Evolutionary conservation across 2,113 vertebrate genomes (phyloP).

Genomic region (Microtus oregoni): DNA sequence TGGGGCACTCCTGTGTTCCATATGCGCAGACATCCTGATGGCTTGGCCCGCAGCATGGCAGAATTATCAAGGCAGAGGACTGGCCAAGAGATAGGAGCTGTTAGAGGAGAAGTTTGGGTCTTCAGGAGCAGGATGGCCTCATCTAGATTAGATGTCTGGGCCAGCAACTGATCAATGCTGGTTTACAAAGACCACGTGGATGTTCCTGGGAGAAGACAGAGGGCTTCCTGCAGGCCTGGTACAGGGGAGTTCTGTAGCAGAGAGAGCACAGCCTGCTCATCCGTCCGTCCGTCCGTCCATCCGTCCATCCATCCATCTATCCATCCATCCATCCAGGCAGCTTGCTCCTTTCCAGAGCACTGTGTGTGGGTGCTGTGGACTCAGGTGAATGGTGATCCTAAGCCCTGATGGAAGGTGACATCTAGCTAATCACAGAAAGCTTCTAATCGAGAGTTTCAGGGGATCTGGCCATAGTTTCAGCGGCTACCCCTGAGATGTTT

Average conservation of each 20-base stretch:
- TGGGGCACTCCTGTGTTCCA: background rate
- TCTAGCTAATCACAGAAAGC: rapidly evolving
- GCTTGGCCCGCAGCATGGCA: background rate
- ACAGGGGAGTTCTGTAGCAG: background rate
- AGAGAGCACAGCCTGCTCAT: rapidly evolving
- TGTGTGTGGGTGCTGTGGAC: background rate
- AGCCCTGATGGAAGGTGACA: rapidly evolving
- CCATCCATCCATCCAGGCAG: background rate
- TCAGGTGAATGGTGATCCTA: background rate
- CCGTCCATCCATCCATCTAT: background rate
- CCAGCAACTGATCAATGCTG: background rate
- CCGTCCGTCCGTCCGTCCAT: rapidly evolving
- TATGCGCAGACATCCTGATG: background rate
- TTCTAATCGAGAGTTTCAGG: rapidly evolving
- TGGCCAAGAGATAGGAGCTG: too few relatives aligned
- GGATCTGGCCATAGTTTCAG: background rate
- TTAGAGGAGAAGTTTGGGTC: too few relatives aligned
- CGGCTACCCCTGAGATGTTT: rapidly evolving
- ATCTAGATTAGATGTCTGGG: rapidly evolving
- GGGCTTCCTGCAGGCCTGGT: background rate
- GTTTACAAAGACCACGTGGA: rapidly evolving
- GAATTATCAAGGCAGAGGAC: background rate
- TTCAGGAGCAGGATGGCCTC: background rate
- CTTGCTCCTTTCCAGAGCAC: background rate
- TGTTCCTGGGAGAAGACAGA: rapidly evolving